These are phyloP conservation scores for Oceanodroma tethys DNA, from an alignment of 2,113 vertebrate genomes.

Conservation along the genomic window DNA sequence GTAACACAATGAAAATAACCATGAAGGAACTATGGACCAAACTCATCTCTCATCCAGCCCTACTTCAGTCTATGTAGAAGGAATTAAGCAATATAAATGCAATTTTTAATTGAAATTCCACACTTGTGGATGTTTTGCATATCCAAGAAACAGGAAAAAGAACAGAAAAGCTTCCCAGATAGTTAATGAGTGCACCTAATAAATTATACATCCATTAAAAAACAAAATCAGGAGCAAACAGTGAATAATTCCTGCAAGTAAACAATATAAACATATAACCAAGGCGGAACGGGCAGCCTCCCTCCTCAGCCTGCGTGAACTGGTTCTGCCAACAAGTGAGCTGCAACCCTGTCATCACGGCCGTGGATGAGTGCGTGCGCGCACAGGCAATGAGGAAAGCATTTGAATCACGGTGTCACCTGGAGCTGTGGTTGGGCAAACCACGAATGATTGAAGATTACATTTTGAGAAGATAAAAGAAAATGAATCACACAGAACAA, in stretches of 20 bases:
- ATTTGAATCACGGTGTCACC: background rate
- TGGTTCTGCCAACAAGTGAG: background rate
- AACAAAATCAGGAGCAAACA: background rate
- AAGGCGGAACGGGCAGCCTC: background rate
- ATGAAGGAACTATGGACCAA: background rate
- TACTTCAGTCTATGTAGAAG: background rate
- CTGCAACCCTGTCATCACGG: background rate
- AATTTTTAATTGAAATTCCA: background rate
- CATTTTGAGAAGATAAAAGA: background rate
- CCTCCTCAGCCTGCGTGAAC: background rate
- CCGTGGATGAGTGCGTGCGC: background rate
- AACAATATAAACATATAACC: background rate
- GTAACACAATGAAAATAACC: background rate
- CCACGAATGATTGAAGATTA: fast-evolving
- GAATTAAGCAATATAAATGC: background rate
- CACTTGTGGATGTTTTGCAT: background rate
- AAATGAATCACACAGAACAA: background rate
- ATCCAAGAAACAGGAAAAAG: background rate
- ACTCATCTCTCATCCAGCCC: background rate
- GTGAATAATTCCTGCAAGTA: background rate
- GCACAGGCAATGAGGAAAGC: background rate
- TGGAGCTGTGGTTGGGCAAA: background rate
- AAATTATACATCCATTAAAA: background rate
- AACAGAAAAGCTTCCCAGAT: background rate
- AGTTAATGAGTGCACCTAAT: too few relatives aligned